A percentile compares a stretch with the other conserved stretches of the same genome.
Conservation (phyloP, 2,113 vertebrate species). For the Cephalopterus ornatus region DNA sequence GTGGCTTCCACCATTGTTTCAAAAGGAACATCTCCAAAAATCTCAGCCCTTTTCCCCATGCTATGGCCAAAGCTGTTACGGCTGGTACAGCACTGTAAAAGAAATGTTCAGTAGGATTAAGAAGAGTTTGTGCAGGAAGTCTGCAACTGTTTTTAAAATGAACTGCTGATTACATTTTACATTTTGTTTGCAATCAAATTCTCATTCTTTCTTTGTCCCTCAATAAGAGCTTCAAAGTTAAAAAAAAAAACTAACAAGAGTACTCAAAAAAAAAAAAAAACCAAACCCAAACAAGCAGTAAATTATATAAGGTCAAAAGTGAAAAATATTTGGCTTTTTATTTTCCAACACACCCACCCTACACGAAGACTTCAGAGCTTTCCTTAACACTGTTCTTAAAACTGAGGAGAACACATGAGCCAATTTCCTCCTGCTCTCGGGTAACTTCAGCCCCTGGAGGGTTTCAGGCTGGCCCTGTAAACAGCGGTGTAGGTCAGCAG, state of each 20-base stretch:
- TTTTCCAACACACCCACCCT: not conserved
- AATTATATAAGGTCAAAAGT: not conserved
- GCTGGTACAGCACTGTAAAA: not conserved
- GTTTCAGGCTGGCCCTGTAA: not conserved
- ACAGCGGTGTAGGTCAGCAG: not conserved
- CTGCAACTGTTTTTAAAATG: not conserved
- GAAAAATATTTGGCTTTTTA: not conserved
- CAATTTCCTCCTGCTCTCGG: not conserved
- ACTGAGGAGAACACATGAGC: not conserved
- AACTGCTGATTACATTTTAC: not conserved
- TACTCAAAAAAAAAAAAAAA: not conserved
- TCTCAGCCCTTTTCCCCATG: not conserved
- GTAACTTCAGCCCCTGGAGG: not conserved
- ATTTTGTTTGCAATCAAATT: not conserved
- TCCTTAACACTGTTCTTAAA: not conserved
- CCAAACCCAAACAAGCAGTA: not conserved
- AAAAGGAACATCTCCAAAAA: not conserved
- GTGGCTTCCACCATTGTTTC: not conserved
- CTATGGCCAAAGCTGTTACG: not conserved
- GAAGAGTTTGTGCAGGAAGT: not conserved
- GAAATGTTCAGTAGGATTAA: not conserved
- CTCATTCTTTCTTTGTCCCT: not conserved
- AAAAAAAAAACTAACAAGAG: not conserved
- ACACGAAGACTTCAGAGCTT: not conserved
- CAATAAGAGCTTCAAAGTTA: not conserved